Evolutionary conservation across 2,888 invertebrate genomes (phyloP).

Genomic region (Gortyna flavago): DNA sequence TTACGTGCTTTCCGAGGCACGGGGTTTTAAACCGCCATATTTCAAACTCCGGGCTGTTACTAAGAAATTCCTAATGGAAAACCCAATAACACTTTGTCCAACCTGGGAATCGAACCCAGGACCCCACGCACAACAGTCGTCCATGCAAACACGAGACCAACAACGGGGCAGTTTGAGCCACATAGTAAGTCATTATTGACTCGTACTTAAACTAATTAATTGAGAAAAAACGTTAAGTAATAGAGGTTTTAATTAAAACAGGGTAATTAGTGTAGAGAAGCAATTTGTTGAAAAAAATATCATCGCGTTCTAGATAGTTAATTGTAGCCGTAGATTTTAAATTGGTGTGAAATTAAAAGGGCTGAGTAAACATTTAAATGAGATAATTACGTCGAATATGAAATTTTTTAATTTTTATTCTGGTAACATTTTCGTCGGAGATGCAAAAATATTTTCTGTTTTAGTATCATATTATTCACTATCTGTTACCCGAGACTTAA

Average conservation of each 20-base stretch:
- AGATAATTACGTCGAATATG: conserved; percentile 6
- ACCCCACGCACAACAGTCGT: background rate
- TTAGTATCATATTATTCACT: background rate
- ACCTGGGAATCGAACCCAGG: background rate
- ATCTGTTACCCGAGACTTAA: background rate
- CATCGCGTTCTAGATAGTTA: conserved; percentile 11
- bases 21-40: background rate
- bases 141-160: background rate
- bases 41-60: too few species aligned
- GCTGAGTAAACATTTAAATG: conserved; percentile 16
- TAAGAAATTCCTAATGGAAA: background rate
- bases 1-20: background rate
- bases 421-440: background rate
- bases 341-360: conserved; percentile 14
- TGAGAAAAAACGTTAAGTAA: conserved; percentile 23
- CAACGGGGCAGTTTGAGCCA: background rate
- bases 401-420: background rate
- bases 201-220: conserved; percentile 16
- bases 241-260: conserved; percentile 35
- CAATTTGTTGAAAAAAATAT: conserved; percentile 37
- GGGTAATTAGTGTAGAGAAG: conserved; percentile 37
- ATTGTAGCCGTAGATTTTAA: conserved; percentile 23
- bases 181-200: conserved; percentile 16
- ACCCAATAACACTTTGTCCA: background rate
- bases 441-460: conserved; percentile 12